Conservation (phyloP, 2,797 vertebrate genomes). For the Acrossocheilus fasciatus region DNA sequence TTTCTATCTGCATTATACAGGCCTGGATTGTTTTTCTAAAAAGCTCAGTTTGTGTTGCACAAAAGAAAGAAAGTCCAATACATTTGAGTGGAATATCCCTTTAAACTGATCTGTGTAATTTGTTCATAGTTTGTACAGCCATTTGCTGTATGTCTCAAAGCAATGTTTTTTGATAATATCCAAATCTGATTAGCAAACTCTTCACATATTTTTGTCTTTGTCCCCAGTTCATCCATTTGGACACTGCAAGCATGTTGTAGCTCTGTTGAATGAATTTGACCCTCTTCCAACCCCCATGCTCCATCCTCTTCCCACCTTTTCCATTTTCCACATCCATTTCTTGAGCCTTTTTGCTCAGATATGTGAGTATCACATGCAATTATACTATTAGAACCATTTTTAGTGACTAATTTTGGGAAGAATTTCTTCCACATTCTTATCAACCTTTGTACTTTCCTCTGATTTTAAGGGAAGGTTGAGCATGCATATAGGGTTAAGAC, state of each 20-base stretch:
- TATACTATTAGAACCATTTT: background rate
- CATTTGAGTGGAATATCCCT: background rate
- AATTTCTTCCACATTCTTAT: background rate
- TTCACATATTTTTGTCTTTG: background rate
- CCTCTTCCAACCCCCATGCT: background rate
- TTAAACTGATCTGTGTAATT: background rate
- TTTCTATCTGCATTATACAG: background rate
- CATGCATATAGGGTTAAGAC: background rate
- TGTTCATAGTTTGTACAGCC: background rate
- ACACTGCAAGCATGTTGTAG: background rate
- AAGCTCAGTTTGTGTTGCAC: background rate
- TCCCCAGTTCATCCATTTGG: background rate
- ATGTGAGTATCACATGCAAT: background rate
- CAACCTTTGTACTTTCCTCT: background rate
- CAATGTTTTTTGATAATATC: background rate
- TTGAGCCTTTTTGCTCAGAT: background rate
- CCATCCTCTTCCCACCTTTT: background rate
- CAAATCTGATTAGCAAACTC: background rate
- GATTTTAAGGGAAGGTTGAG: background rate
- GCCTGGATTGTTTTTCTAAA: background rate
- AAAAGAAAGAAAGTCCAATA: background rate
- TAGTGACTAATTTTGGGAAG: background rate
- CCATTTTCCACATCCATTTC: background rate
- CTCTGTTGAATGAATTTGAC: background rate
- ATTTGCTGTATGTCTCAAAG: background rate